phyloP scores from a whole-genome alignment of 2,113 vertebrate species.

The Melanostigma gelatinosum region DNA sequence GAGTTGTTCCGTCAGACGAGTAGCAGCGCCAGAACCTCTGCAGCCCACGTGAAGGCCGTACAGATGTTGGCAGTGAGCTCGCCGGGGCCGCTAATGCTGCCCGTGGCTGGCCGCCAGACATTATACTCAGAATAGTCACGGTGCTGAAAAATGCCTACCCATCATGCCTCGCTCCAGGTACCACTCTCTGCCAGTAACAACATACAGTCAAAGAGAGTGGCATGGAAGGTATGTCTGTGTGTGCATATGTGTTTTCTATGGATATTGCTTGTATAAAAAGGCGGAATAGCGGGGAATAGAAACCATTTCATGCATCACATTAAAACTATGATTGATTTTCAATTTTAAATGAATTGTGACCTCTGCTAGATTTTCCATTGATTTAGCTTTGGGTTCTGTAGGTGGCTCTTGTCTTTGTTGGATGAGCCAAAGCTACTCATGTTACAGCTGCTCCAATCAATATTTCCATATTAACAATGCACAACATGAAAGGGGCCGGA shows the following conservation, averaged over 20 bases:
- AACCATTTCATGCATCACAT: neutral
- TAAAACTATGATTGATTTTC: neutral
- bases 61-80: slow-evolving; percentile 67
- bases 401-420: neutral
- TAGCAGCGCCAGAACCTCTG: slow-evolving; percentile 52
- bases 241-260: slow-evolving; percentile 24
- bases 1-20: slow-evolving; percentile 18
- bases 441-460: neutral
- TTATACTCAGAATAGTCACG: slow-evolving; percentile 84
- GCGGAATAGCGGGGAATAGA: neutral
- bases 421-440: neutral
- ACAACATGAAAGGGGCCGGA: neutral
- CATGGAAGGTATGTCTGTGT: slow-evolving; percentile 43
- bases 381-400: neutral
- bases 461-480: neutral
- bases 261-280: slow-evolving; percentile 11
- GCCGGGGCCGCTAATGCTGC: slow-evolving; percentile 57
- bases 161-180: slow-evolving; percentile 79
- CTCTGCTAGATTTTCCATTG: neutral
- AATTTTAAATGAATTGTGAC: neutral
- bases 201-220: slow-evolving; percentile 51
- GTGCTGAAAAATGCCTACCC: slow-evolving; percentile 76
- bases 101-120: slow-evolving; percentile 73
- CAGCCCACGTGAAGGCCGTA: slow-evolving; percentile 44
- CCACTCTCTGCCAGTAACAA: slow-evolving; percentile 76